Percentiles rank a stretch among this genome's conserved stretches.
These are phyloP conservation scores for Drosophila baimaii DNA, from an alignment of 1,140 invertebrate species.

Conservation along the genomic window DNA sequence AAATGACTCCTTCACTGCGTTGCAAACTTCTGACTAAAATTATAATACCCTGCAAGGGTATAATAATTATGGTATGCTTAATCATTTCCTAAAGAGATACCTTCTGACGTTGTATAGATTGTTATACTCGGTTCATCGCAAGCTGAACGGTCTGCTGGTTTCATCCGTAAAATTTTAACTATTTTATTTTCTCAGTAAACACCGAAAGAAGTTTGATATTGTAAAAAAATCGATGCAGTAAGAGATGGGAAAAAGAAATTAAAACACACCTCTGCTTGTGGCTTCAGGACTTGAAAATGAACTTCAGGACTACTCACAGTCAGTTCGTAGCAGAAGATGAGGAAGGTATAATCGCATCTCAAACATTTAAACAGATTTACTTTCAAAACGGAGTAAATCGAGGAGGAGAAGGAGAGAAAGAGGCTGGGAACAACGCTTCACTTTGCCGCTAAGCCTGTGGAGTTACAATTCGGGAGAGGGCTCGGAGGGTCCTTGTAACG, in stretches of 20 bases:
- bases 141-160: too few relatives aligned
- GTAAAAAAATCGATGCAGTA: neutral
- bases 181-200: too few relatives aligned
- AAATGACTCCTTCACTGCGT: too few relatives aligned
- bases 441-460: slow-evolving; percentile 45
- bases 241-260: neutral
- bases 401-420: neutral
- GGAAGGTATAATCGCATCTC: slow-evolving; percentile 51
- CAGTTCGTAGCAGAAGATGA: slow-evolving; percentile 14
- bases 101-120: too few relatives aligned
- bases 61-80: too few relatives aligned
- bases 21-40: too few relatives aligned
- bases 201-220: neutral
- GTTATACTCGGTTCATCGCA: too few relatives aligned
- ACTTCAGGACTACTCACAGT: slow-evolving; percentile 6
- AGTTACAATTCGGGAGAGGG: slow-evolving; percentile 17
- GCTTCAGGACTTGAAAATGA: slow-evolving; percentile 22
- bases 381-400: slow-evolving; percentile 27
- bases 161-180: too few relatives aligned
- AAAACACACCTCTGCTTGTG: too few relatives aligned
- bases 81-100: too few relatives aligned
- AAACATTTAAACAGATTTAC: slow-evolving; percentile 64
- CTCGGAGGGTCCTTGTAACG: slow-evolving; percentile 45
- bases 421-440: slow-evolving; percentile 15
- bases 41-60: too few relatives aligned